Evolutionary conservation across 1,140 invertebrate species (phyloP).

Genomic region (Apolygus lucorum): DNA sequence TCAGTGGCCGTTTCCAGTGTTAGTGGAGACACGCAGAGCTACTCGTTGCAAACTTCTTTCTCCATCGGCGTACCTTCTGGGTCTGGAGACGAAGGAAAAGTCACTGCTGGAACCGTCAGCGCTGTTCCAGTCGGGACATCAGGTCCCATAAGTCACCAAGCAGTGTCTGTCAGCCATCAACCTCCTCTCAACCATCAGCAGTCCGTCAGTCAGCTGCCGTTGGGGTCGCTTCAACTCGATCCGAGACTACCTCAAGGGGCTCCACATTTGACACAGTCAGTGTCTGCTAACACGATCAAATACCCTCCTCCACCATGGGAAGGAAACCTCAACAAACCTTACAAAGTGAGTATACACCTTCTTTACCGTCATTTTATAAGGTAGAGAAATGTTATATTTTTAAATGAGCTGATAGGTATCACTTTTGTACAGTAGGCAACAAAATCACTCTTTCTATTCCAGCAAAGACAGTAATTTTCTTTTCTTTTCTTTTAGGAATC

Average conservation of each 20-base stretch:
- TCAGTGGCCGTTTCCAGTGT: slow-evolving; percentile 25
- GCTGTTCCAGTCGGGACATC: background rate
- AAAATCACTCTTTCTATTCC: too few species aligned
- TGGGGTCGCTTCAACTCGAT: too few species aligned
- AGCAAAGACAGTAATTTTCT: too few species aligned
- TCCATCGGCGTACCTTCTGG: slow-evolving; percentile 32
- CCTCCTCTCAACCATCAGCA: too few species aligned
- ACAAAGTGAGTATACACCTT: background rate
- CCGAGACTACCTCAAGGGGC: slow-evolving; percentile 5
- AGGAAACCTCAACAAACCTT: slow-evolving; percentile 25
- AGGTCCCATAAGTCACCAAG: too few species aligned
- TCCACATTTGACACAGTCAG: background rate
- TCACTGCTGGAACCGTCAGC: slow-evolving; percentile 9
- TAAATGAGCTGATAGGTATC: too few species aligned
- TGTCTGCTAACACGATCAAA: slow-evolving; percentile 20
- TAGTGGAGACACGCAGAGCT: slow-evolving; percentile 33
- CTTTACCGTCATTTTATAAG: too few species aligned
- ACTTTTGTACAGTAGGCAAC: too few species aligned
- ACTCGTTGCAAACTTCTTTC: slow-evolving; percentile 36
- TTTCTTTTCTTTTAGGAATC: slow-evolving; percentile 9
- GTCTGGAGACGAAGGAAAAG: slow-evolving; percentile 23
- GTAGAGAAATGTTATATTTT: background rate
- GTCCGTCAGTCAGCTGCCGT: too few species aligned
- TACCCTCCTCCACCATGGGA: slow-evolving; percentile 35
- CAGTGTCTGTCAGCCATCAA: background rate